Evolutionary conservation across 2,113 vertebrate species (phyloP).

Genomic region (Callorhinus ursinus): DNA sequence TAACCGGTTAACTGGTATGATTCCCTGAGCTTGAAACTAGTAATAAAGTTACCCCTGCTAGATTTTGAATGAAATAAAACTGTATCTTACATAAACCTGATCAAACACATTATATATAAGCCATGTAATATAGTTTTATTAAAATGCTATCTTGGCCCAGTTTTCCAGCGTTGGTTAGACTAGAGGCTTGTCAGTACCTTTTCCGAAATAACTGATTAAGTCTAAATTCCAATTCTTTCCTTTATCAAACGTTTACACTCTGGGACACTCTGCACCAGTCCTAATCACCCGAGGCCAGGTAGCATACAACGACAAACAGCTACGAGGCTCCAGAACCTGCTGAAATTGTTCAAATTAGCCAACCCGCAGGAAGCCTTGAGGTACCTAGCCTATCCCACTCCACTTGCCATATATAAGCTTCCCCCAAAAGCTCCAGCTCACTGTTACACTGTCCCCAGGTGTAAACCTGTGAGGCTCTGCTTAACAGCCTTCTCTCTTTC

Average conservation of each 20-base stretch:
- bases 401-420: background rate
- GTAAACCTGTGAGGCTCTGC: too few species aligned
- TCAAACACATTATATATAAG: background rate
- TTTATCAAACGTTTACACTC: background rate
- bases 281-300: background rate
- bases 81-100: background rate
- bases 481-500: background rate
- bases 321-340: background rate
- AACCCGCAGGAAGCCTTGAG: background rate
- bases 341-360: background rate
- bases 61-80: background rate
- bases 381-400: background rate
- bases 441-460: background rate
- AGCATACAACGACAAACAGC: background rate
- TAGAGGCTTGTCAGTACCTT: background rate
- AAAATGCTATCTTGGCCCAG: background rate
- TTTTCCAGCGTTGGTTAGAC: background rate
- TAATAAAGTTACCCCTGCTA: background rate
- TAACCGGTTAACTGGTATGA: background rate
- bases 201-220: background rate
- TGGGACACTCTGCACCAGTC: background rate
- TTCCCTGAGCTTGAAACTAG: background rate
- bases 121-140: background rate
- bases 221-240: background rate
- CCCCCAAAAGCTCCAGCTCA: background rate